phyloP scores from a whole-genome alignment of 2,888 invertebrate genomes.

The Hyposoter dolosus region DNA sequence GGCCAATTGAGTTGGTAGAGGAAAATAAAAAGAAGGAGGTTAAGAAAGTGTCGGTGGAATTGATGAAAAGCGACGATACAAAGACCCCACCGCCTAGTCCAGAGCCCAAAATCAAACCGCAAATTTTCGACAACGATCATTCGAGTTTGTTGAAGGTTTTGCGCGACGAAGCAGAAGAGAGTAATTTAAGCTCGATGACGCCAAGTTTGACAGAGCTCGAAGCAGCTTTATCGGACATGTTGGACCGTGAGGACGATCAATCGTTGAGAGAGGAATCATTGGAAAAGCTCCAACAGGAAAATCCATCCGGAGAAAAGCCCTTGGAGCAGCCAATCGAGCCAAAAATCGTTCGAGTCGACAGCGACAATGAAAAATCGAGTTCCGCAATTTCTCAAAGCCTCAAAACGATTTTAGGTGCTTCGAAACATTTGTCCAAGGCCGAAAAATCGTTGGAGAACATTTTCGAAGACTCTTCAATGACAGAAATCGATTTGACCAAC shows the following conservation, averaged over 20 bases:
- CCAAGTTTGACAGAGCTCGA: slow-evolving; percentile 82
- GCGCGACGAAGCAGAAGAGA: slow-evolving; percentile 75
- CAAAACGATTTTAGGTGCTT: slow-evolving; percentile 54
- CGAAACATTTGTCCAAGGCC: not conserved
- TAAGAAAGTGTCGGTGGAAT: slow-evolving; percentile 72
- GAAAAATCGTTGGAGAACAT: not conserved
- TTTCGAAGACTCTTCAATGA: slow-evolving; percentile 67
- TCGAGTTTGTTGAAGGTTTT: slow-evolving; percentile 77
- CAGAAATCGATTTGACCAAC: slow-evolving; percentile 65
- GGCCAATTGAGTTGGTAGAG: slow-evolving; percentile 30
- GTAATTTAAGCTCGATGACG: slow-evolving; percentile 82
- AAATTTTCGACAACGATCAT: slow-evolving; percentile 75
- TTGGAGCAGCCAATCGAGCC: slow-evolving; percentile 73
- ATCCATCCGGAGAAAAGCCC: slow-evolving; percentile 6
- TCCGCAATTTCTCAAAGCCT: slow-evolving; percentile 35
- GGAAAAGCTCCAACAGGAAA: not conserved
- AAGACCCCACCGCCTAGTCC: slow-evolving; percentile 81
- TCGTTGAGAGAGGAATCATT: slow-evolving; percentile 25
- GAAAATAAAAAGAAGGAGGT: slow-evolving; percentile 33
- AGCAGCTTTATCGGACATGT: slow-evolving; percentile 82
- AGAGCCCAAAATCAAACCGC: slow-evolving; percentile 76
- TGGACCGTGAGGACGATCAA: slow-evolving; percentile 78
- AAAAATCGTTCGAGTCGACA: slow-evolving; percentile 70
- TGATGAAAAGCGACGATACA: slow-evolving; percentile 59
- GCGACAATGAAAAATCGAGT: slow-evolving; percentile 49